Conservation (phyloP, 2,888 invertebrate species). For the Nezara viridula region DNA sequence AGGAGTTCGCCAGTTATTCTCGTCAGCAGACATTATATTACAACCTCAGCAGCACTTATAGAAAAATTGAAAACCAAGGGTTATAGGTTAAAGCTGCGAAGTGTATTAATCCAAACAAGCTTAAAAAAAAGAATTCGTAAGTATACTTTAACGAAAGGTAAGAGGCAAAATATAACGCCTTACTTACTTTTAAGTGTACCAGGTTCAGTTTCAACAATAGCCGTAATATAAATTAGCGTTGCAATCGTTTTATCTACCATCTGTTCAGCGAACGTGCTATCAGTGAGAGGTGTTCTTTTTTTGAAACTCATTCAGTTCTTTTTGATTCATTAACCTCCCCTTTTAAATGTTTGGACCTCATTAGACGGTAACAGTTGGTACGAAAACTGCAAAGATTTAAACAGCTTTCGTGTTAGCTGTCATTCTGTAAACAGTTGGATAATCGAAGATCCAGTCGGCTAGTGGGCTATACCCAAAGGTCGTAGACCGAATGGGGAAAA, state of each 20-base stretch:
- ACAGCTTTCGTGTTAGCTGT: too few relatives aligned
- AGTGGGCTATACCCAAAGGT: too few relatives aligned
- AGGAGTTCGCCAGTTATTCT: constrained; percentile 79
- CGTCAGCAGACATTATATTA: constrained; percentile 69
- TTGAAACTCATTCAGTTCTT: too few relatives aligned
- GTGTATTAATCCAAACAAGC: constrained; percentile 58
- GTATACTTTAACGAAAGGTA: constrained; percentile 52
- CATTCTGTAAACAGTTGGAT: too few relatives aligned
- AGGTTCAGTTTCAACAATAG: constrained; percentile 56
- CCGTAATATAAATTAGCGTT: constrained; percentile 59
- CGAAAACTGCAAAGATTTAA: too few relatives aligned
- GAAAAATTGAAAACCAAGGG: constrained; percentile 53
- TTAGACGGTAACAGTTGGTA: too few relatives aligned
- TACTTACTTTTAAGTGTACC: constrained; percentile 59
- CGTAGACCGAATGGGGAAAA: too few relatives aligned
- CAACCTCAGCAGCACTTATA: constrained; percentile 55
- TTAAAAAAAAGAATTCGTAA: constrained; percentile 56
- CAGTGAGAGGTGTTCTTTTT: not conserved
- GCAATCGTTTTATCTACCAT: constrained; percentile 57
- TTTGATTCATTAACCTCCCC: too few relatives aligned
- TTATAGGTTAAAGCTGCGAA: constrained; percentile 58
- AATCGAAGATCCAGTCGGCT: too few relatives aligned
- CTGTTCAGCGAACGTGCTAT: constrained; percentile 9
- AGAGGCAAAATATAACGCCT: constrained; percentile 54
- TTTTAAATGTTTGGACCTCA: too few relatives aligned